phyloP scores from a whole-genome alignment of 2,797 vertebrate genomes.

The Enteromius anoplus region DNA sequence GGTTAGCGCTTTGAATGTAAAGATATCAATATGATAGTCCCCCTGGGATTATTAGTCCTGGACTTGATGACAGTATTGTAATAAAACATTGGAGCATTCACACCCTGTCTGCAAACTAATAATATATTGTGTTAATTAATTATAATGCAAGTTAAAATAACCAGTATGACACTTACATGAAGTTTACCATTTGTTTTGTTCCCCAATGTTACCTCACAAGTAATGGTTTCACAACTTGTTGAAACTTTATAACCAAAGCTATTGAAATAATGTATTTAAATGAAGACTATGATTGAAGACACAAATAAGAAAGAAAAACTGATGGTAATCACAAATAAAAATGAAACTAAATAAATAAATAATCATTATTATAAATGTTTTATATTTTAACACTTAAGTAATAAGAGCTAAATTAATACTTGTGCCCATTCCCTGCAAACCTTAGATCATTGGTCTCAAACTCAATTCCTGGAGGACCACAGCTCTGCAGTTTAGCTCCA shows the following conservation, averaged over 20 bases:
- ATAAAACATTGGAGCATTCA: background rate
- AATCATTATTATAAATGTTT: too few relatives aligned
- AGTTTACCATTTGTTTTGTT: background rate
- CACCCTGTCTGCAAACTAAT: background rate
- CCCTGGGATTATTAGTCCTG: background rate
- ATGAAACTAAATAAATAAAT: too few relatives aligned
- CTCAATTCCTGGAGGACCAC: too few relatives aligned
- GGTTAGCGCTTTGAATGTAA: background rate
- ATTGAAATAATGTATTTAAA: background rate
- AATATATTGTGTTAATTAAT: background rate
- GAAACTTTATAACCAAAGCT: background rate
- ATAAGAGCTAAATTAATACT: background rate
- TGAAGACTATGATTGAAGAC: background rate
- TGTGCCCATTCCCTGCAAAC: background rate
- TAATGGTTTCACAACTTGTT: background rate
- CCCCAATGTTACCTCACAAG: background rate
- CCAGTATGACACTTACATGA: background rate
- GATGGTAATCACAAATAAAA: background rate
- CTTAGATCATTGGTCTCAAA: too few relatives aligned
- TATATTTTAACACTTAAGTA: background rate
- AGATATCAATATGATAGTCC: background rate
- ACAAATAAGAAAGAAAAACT: background rate
- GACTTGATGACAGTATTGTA: background rate
- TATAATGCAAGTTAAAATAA: background rate
- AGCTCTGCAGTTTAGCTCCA: too few relatives aligned